Conservation (phyloP, 2,888 invertebrate genomes). For the Nephrotoma flavescens region DNA sequence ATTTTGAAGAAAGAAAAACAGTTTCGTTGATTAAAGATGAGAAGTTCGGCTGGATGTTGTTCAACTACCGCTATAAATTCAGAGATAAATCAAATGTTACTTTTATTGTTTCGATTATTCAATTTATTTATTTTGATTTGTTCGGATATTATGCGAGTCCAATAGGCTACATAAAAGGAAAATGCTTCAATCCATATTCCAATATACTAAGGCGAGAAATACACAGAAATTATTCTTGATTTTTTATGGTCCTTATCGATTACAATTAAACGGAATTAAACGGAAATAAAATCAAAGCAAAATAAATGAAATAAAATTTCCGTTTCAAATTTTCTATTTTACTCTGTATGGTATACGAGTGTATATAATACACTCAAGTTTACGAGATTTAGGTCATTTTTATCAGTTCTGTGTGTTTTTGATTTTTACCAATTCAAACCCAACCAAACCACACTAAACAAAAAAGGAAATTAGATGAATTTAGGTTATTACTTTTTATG, state of each 20-base stretch:
- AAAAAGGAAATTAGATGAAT: not conserved
- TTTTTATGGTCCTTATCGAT: not conserved
- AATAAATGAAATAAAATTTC: not conserved
- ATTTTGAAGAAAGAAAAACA: too few relatives aligned
- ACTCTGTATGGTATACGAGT: not conserved
- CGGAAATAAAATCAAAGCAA: not conserved
- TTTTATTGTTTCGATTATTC: not conserved
- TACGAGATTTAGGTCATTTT: not conserved
- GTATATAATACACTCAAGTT: too few relatives aligned
- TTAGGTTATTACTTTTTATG: not conserved
- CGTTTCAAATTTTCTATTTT: not conserved
- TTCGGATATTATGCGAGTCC: not conserved
- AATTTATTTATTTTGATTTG: not conserved
- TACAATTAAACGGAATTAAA: not conserved
- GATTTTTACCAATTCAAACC: not conserved
- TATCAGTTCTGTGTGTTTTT: not conserved
- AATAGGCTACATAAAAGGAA: not conserved
- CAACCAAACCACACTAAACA: not conserved
- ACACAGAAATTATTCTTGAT: not conserved
- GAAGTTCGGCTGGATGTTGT: too few relatives aligned
- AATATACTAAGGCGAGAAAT: not conserved
- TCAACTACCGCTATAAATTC: not conserved
- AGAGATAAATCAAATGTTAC: not conserved
- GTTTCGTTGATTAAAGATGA: too few relatives aligned
- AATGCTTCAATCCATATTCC: not conserved